Conservation (phyloP, 2,888 invertebrate genomes). For the Pachliopta kotzebuea region DNA sequence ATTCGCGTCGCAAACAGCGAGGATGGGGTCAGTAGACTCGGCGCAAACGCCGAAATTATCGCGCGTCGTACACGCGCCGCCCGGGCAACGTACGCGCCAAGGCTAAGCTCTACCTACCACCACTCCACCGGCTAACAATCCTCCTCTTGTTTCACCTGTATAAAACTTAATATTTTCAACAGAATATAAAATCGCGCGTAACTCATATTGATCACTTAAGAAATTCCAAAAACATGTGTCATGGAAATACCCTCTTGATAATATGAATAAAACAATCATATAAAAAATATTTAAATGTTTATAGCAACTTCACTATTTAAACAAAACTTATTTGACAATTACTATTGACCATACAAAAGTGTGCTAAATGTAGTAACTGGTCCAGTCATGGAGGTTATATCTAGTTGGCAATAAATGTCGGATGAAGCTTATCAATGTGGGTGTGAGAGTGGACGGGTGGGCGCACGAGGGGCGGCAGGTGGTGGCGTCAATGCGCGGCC, state of each 20-base stretch:
- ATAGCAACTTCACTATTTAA: no score
- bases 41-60: conserved; percentile 76
- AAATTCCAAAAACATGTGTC: no score
- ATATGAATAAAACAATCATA: no score
- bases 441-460: conserved; percentile 43
- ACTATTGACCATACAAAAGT: background rate
- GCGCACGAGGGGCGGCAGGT: conserved; percentile 53
- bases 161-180: no score
- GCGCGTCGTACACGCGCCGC: conserved; percentile 70
- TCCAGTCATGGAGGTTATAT: conserved; percentile 35
- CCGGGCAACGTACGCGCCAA: conserved; percentile 74
- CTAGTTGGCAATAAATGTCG: conserved; percentile 35
- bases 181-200: no score
- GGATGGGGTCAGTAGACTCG: conserved; percentile 76
- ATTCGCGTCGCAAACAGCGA: conserved; percentile 73
- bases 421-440: conserved; percentile 36
- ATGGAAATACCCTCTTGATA: no score
- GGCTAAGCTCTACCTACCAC: conserved; percentile 57
- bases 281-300: no score
- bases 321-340: no score
- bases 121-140: conserved; percentile 32
- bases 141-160: no score
- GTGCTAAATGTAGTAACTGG: conserved; percentile 30
- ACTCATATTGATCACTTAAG: no score
- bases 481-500: conserved; percentile 79